Conservation (phyloP, 2,888 invertebrate genomes). For the Pandemis corylana region DNA sequence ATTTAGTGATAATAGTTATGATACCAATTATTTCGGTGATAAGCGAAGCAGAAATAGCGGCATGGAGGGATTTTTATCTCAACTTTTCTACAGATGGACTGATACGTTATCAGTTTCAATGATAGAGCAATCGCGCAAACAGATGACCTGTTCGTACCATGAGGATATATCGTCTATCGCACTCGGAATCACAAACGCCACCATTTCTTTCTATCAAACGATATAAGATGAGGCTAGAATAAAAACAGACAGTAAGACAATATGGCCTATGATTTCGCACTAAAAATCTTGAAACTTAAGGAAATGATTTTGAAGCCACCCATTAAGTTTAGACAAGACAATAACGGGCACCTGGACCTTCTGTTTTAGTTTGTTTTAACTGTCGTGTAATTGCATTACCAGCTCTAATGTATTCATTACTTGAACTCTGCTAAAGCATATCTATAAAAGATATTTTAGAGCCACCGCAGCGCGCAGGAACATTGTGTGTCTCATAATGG, state of each 20-base stretch:
- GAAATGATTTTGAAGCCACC: too few relatives aligned
- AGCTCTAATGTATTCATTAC: too few relatives aligned
- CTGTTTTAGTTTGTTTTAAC: too few relatives aligned
- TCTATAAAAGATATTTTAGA: background rate
- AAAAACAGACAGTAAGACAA: too few relatives aligned
- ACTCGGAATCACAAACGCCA: background rate
- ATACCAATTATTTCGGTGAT: background rate
- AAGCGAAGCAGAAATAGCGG: background rate
- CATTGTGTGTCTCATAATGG: too few relatives aligned
- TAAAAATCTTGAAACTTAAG: background rate
- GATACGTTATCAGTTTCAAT: constrained; percentile 3
- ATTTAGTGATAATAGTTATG: constrained; percentile 1
- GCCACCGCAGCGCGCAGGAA: background rate
- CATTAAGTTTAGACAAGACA: too few relatives aligned
- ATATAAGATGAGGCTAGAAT: too few relatives aligned
- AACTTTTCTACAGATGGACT: background rate
- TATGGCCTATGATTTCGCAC: background rate
- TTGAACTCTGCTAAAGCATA: too few relatives aligned
- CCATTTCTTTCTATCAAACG: too few relatives aligned
- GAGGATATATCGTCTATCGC: background rate
- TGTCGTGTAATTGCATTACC: too few relatives aligned
- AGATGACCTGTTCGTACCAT: constrained; percentile 17
- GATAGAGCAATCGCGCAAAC: constrained; percentile 9
- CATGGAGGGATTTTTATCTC: constrained; percentile 12
- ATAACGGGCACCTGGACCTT: too few relatives aligned